phyloP scores from a whole-genome alignment of 2,113 vertebrate genomes.

The Myodes glareolus region DNA sequence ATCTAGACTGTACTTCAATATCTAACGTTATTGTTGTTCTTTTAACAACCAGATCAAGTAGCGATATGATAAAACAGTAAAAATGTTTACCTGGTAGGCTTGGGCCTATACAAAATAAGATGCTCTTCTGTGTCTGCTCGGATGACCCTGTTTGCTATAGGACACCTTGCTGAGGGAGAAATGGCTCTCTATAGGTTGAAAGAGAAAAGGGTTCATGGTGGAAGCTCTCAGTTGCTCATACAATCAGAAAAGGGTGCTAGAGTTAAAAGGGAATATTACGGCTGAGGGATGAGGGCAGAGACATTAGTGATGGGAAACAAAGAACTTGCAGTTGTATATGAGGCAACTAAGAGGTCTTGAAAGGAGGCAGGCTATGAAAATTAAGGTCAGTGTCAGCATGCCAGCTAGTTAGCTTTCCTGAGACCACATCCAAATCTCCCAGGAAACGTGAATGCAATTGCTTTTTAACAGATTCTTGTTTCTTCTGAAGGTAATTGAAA shows the following conservation, averaged over 20 bases:
- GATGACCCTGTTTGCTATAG: accelerated
- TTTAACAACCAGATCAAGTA: background rate
- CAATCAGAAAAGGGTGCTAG: background rate
- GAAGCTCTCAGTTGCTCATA: background rate
- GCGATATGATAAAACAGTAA: background rate
- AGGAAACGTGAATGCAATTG: background rate
- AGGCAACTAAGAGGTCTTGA: background rate
- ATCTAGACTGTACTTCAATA: too few relatives aligned
- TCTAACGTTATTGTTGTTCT: background rate
- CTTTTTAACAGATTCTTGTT: background rate
- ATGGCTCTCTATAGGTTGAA: background rate
- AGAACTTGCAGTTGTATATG: background rate
- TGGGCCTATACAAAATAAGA: background rate
- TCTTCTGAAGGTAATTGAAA: background rate
- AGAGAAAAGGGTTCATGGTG: background rate
- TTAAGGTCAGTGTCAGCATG: background rate
- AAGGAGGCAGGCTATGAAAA: background rate
- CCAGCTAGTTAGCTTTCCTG: background rate
- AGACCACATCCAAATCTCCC: background rate
- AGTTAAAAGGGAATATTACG: background rate
- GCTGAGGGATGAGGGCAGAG: too few relatives aligned
- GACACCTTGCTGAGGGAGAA: background rate
- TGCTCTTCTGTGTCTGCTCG: background rate
- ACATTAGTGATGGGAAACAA: background rate
- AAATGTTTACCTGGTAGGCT: background rate